Evolutionary conservation across 2,113 vertebrate species (phyloP).

Genomic region (Salvelinus alpinus): DNA sequence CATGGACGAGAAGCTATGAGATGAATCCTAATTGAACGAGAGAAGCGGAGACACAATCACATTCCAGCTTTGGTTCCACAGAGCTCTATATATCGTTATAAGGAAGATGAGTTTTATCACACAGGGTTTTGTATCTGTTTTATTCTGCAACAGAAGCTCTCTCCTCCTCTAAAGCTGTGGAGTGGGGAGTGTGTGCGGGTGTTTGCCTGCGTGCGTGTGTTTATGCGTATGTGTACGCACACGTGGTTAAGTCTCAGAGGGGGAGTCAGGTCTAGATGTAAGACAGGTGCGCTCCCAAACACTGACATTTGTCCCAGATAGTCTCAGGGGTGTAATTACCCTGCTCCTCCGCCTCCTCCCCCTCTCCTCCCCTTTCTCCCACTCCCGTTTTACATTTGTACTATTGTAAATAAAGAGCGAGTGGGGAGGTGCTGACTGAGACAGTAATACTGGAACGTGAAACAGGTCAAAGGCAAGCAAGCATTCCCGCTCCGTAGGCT

Average conservation of each 20-base stretch:
- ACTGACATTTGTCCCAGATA: constrained; percentile 7
- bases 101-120: neutral
- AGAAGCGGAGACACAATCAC: neutral
- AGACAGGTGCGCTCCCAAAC: constrained; percentile 4
- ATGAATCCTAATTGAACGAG: neutral
- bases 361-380: neutral
- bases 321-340: constrained; percentile 11
- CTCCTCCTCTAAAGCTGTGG: neutral
- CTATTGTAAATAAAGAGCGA: constrained; percentile 22
- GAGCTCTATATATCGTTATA: neutral
- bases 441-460: constrained; percentile 19
- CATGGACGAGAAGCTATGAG: neutral
- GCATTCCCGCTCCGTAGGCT: constrained; percentile 5
- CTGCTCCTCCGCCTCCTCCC: no score
- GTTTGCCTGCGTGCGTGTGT: neutral
- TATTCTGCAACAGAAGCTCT: neutral
- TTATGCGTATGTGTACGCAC: neutral
- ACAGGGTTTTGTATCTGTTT: neutral
- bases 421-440: neutral
- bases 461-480: constrained; percentile 1
- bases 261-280: neutral
- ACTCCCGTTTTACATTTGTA: constrained; percentile 18
- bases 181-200: neutral
- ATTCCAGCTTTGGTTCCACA: constrained; percentile 1
- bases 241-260: neutral